Base-by-base conservation (phyloP, 2,888 invertebrate genomes). In the Nomada goodeniana region DNA sequence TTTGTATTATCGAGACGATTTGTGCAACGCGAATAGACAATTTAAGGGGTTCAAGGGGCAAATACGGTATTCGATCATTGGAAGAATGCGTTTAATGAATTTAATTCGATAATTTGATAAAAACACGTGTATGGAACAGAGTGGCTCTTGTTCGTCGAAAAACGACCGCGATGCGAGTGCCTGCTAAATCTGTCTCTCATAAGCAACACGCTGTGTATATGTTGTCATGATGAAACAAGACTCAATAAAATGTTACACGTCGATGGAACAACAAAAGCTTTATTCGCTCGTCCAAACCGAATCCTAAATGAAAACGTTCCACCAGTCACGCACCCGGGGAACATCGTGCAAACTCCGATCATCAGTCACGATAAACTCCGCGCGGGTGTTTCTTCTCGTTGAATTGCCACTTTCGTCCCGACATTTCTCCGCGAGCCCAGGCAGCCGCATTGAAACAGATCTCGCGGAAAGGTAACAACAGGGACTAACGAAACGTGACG, bases 401-500 rank as follows among this genome's bases (percentile, higher is more conserved):
- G n/a, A 64, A 64, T 15, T 23, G 23, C 23, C 55, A 44, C n/a
- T 55, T 20, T 26, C 65, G n/a, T n/a, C 55, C 9, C 55, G 55
- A 73, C 26, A 29, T 65, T 73, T 65, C 55, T 10, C 53, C 7
- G 20, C 15, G 20, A 26, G 2, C 26, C 50, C 1, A 42, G 15
- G 13, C 26, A 1, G 10, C 13, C 2, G 0, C 9, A n/a, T 59
- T 13, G 10, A 15, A 60, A n/a, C 23, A 18, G 2, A 4, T 29
- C 4, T 15, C 13, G 15, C 10, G 11, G 9, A 36, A 42, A 15
- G 52, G 20, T 15, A 42, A 23, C 13, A 26, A 23, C 2, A 61
- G 15, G 11, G 60, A n/a, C 44, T 53, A n/a, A 52, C 44, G 55
- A 67, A 82, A 71, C 80, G 71, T 80, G 82, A 80, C 74, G 75